phyloP scores from a whole-genome alignment of 2,888 invertebrate genomes.

The Hermaeophaga mercurialis region DNA sequence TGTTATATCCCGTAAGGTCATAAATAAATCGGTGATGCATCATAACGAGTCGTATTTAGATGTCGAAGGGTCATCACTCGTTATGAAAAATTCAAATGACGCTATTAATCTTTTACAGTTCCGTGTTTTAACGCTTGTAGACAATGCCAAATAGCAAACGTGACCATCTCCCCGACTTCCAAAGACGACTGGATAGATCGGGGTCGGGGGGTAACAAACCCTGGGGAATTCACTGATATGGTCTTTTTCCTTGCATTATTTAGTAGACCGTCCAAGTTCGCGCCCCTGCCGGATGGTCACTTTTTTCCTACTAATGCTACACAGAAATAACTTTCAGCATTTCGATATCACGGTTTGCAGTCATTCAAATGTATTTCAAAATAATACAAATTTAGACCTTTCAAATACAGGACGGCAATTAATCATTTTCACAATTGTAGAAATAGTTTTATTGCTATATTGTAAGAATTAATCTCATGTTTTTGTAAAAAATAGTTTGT shows the following conservation, averaged over 20 bases:
- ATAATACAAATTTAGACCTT: no score
- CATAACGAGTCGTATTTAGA: constrained; percentile 50
- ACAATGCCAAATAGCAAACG: constrained; percentile 55
- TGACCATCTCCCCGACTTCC: constrained; percentile 47
- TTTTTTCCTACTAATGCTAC: no score
- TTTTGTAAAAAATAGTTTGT: no score
- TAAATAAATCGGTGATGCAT: constrained; percentile 48
- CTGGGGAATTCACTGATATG: constrained; percentile 52
- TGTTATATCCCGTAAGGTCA: constrained; percentile 43
- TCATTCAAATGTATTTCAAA: no score
- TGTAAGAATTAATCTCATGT: no score
- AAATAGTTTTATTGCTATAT: no score
- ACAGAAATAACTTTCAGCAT: no score
- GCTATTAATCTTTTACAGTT: constrained; percentile 56
- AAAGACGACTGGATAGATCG: constrained; percentile 39
- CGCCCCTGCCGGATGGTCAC: not conserved
- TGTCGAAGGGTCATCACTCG: constrained; percentile 52
- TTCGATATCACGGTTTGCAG: no score
- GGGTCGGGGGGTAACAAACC: constrained; percentile 42
- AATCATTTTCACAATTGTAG: no score
- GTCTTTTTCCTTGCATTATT: constrained; percentile 55
- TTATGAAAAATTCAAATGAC: constrained; percentile 57
- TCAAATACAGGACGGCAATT: no score
- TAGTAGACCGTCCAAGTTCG: constrained; percentile 44
- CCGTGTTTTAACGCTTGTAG: constrained; percentile 55